Evolutionary conservation across 2,888 invertebrate genomes (phyloP), one percentile per base, ranked within the genome.

Genomic region (Latrodectus hesperus): DNA sequence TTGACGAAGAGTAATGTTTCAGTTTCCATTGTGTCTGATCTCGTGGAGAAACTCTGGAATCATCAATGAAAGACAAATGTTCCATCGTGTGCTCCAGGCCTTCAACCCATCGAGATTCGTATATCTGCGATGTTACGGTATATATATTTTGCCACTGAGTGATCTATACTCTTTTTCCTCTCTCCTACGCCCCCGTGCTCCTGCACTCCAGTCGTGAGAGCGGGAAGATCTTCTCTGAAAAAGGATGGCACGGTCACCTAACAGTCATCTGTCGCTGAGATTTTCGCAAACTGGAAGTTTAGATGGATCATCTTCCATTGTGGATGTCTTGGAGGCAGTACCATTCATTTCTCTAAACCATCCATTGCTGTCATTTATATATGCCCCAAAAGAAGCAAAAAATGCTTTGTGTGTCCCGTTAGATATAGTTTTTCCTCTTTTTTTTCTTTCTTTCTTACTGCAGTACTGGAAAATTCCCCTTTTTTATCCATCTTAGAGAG

Each of bases 31-130:
- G 80, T 86, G 73, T 73, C 65, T 73, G 67, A n/a, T 72, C 71
- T 70, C 38, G 38, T 38, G 53, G 49, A 64, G 65, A 71, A 49
- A 70, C 52, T 67, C 73, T 60, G 79, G 64, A 70, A 49, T 85
- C 78, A 74, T 79, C 79, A 85, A 85, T 81, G 51, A 72, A 86
- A 86, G 86, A 86, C 86, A 86, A 86, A 86, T 86, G 86, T 86
- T 70, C 75, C 53, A 14, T 64, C 64, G 72, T 52, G 85, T 85
- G 60, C 79, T 68, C 12, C 22, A 52, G 79, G 79, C 74, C 64
- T 16, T 60, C 60, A 79, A 68, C 78, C 68, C 74, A 74, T 85
- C 85, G 79, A 85, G 79, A 80, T 84, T 73, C 81, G 68, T 60
- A 83, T 76, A 83, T 80, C 73, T 75, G 75, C 74, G 60, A 75